Evolutionary conservation across 2,113 vertebrate genomes (phyloP), one percentile per base, ranked within the genome.

Genomic region (Cavia aperea): DNA sequence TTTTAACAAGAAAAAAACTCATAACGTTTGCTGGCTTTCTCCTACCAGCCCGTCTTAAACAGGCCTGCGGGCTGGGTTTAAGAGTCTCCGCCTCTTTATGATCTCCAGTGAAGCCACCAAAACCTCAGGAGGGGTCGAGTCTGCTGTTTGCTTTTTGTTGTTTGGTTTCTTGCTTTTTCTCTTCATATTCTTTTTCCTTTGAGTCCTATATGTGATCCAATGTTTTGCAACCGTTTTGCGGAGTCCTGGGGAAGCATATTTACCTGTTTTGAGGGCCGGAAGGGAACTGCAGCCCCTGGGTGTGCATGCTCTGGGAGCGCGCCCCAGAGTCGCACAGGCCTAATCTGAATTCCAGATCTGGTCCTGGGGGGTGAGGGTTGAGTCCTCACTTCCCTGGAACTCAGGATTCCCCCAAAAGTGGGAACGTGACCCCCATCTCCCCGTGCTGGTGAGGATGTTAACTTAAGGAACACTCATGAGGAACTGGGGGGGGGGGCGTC

Each of bases 1-100:
- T 90, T 96, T 97, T 95, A 96, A 95, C 94, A 82, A 94, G 90
- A 39, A 60, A 66, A 95, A 95, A 81, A 46, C 94, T 89, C 92
- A 81, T 90, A 95, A 92, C 83, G 36, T 96, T 95, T 94, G 68
- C 94, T 94, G 95, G 83, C 86, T 10, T 95, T 90, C 89, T 89
- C 89, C 90, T 91, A 93, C 91, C 89, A 93, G 77, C 70, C 81
- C 31, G 9, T 84, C n/a, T 36, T 70, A 82, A 63, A 78, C 66
- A 62, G 88, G 79, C 43, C 92, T 66, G 46, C 66, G 36, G 75
- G 46, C 54, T 84, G 49, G 19, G 24, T 86, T 88, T 75, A 68
- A 78, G 82, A 73, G 87, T 72, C 81, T 77, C 68, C 77, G 70
- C 65, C 31, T n/a, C 92, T 90, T 81, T 83, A 78, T 16, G 36